phyloP scores from a whole-genome alignment of 2,888 invertebrate species.

The Spialia ferax region DNA sequence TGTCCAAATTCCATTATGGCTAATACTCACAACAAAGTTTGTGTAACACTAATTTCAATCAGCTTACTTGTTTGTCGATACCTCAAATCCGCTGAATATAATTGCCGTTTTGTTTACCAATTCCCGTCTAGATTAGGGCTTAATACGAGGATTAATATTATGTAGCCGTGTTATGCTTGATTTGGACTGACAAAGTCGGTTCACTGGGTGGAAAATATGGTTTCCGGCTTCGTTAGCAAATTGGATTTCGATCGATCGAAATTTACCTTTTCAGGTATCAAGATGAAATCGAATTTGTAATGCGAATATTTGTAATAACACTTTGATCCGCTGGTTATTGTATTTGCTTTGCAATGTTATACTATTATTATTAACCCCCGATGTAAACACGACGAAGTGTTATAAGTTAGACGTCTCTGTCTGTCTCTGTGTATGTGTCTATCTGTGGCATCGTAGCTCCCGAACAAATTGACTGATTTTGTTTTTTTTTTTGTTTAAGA shows the following conservation, averaged over 20 bases:
- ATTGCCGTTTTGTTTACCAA: constrained; percentile 30
- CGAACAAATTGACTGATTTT: too few species aligned
- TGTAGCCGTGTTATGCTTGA: constrained; percentile 43
- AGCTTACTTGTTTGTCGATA: constrained; percentile 21
- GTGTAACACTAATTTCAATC: constrained; percentile 25
- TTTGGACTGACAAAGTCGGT: constrained; percentile 27
- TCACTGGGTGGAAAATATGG: constrained; percentile 47
- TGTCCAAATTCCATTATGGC: background rate
- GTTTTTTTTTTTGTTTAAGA: too few species aligned
- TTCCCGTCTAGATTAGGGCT: constrained; percentile 27
- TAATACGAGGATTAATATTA: constrained; percentile 33
- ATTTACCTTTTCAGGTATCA: constrained; percentile 42
- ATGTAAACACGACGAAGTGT: too few species aligned
- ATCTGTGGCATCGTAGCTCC: too few species aligned
- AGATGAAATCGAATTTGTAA: constrained; percentile 43
- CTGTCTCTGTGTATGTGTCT: too few species aligned
- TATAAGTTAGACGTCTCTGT: too few species aligned
- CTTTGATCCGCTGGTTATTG: constrained; percentile 6
- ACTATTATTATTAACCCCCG: background rate
- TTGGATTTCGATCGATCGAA: constrained; percentile 43
- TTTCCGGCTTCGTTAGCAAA: constrained; percentile 43
- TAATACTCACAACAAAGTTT: background rate
- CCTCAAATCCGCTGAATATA: constrained; percentile 18
- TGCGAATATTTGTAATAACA: constrained; percentile 37
- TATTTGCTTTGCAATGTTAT: background rate